These are phyloP conservation scores for Macaria notata DNA, from an alignment of 2,888 invertebrate species.

Conservation along the genomic window DNA sequence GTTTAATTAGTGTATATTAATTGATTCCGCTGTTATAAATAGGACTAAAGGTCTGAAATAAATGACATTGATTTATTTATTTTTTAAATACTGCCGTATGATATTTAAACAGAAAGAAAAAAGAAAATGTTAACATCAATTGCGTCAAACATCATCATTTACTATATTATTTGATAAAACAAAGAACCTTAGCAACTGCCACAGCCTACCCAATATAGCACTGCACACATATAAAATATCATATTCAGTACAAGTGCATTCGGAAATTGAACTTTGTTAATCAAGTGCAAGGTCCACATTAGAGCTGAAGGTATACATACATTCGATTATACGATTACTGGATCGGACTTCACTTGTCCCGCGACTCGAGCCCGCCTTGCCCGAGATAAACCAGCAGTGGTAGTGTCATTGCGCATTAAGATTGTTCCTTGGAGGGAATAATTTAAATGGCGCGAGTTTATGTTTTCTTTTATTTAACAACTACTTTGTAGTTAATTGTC, in stretches of 20 bases:
- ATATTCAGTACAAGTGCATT: conserved; percentile 11
- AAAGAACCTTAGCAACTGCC: background rate
- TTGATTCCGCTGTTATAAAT: no score
- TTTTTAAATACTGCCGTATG: no score
- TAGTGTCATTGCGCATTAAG: conserved; percentile 55
- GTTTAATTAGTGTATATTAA: no score
- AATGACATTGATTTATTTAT: background rate
- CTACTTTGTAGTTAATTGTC: conserved; percentile 34
- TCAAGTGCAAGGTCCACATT: conserved; percentile 10
- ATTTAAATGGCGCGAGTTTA: conserved; percentile 41
- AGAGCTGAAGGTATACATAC: conserved; percentile 12
- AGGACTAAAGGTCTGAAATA: no score
- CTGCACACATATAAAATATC: conserved; percentile 8
- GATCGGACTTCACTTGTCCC: conserved; percentile 46
- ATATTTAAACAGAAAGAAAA: no score
- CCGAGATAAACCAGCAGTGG: conserved; percentile 49
- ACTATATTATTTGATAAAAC: no score
- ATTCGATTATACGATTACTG: conserved; percentile 47
- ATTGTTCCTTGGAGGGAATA: conserved; percentile 48
- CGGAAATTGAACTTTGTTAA: conserved; percentile 21
- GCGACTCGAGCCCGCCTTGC: conserved; percentile 38
- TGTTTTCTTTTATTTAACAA: conserved; percentile 31
- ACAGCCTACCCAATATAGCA: background rate
- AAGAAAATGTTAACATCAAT: no score
- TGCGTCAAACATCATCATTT: no score